Base-by-base conservation (phyloP, 2,888 invertebrate genomes). In the Acronicta leporina region DNA sequence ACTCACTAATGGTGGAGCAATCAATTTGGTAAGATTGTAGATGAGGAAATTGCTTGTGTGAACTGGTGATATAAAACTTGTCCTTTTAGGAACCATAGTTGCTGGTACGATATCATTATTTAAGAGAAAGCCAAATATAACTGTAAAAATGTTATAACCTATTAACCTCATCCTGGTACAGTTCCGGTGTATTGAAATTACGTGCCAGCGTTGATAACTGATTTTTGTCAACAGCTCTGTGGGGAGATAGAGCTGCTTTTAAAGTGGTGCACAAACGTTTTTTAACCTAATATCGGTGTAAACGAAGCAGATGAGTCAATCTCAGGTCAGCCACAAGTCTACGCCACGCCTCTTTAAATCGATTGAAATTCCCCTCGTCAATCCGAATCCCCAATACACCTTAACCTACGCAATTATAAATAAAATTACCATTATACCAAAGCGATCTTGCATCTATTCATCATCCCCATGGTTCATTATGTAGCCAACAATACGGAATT, bases 401-500 rank as follows among this genome's bases (percentile, higher is more conserved):
- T 58, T 50, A n/a, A 52, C 56, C 48, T 55, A 44, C 50, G 46
- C 55, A 68, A 75, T 68, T 43, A 65, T 69, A 77, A 74, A 70
- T 61, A 70, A 70, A 70, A 73, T 68, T 66, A 59, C 56, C 63
- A 67, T 65, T 52, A 60, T 65, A 76, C 76, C 56, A 68, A 62
- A 65, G 46, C 60, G 55, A 73, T 75, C 69, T 63, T 49, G 63
- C 73, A 69, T 73, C 79, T 68, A 81, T 86, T 83, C 81, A 84
- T 78, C 74, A 75, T 73, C 76, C 79, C 77, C 76, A 75, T 61
- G 79, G 63, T 60, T 73, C 63, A 74, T 77, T 74, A 73, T 79
- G 75, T 69, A 67, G 68, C 68, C 66, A 62, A 87, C 87, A 87
- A 85, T 87, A 83, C 77, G 79, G 81, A 86, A 87, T 88, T 86